Conservation (phyloP, 2,113 vertebrate genomes). For the Connochaetes taurinus region DNA sequence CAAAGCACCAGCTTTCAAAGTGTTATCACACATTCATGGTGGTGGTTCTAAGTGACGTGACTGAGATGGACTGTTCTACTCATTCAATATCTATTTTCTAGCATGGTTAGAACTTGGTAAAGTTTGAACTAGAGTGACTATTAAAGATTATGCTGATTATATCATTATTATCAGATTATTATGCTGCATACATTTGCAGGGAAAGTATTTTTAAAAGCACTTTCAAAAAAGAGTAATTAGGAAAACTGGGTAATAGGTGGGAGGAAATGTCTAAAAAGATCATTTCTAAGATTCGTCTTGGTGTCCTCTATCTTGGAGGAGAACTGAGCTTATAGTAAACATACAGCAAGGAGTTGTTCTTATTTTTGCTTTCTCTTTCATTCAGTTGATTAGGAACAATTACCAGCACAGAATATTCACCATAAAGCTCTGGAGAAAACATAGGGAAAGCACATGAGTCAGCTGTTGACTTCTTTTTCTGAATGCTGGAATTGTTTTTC, state of each 20-base stretch:
- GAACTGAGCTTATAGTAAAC: background rate
- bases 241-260: background rate
- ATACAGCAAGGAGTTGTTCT: background rate
- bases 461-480: slow-evolving; percentile 28
- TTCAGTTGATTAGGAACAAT: background rate
- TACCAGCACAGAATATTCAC: background rate
- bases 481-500: background rate
- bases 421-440: background rate
- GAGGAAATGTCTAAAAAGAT: background rate
- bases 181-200: background rate
- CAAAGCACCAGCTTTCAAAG: background rate
- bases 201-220: background rate
- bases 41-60: background rate
- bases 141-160: background rate
- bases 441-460: background rate
- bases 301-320: background rate
- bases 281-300: background rate
- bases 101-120: background rate
- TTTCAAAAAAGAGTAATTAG: background rate
- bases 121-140: background rate
- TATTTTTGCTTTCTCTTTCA: slow-evolving; percentile 35
- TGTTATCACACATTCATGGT: background rate
- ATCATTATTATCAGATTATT: background rate
- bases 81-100: background rate
- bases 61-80: background rate